Conservation (phyloP, 2,113 vertebrate genomes). For the Zeus faber region DNA sequence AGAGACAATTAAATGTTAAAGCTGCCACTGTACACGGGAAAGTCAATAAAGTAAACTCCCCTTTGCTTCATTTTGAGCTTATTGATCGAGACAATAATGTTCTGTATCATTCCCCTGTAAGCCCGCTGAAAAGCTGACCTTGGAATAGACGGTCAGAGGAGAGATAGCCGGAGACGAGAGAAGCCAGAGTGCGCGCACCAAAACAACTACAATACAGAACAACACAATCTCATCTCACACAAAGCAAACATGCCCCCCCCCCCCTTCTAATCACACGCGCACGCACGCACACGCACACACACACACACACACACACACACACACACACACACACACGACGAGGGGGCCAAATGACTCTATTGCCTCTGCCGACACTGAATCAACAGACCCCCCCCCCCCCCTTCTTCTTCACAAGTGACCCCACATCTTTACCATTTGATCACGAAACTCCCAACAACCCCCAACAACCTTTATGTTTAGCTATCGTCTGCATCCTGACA, state of each 20-base stretch:
- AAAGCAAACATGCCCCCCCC: conserved; percentile 5
- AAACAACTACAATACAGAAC: not conserved
- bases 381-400: too few species aligned
- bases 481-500: too few species aligned
- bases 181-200: conserved; percentile 23
- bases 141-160: conserved; percentile 72
- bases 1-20: conserved; percentile 82
- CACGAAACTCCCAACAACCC: too few species aligned
- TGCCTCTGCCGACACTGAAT: too few species aligned
- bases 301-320: not conserved
- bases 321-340: conserved; percentile 14
- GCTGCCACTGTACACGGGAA: conserved; percentile 79
- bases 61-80: conserved; percentile 81
- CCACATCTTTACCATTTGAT: too few species aligned
- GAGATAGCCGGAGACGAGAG: conserved; percentile 50
- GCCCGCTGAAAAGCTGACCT: conserved; percentile 78
- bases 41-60: conserved; percentile 81
- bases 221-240: conserved; percentile 14
- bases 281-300: conserved; percentile 9
- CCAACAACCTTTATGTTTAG: too few species aligned
- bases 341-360: too few species aligned
- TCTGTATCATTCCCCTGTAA: conserved; percentile 80
- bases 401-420: too few species aligned
- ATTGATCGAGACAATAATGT: conserved; percentile 83
- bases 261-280: conserved; percentile 11